Evolutionary conservation across 2,888 invertebrate species (phyloP), one percentile per base, ranked within the genome.

Genomic region (Iphiclides podalirius): DNA sequence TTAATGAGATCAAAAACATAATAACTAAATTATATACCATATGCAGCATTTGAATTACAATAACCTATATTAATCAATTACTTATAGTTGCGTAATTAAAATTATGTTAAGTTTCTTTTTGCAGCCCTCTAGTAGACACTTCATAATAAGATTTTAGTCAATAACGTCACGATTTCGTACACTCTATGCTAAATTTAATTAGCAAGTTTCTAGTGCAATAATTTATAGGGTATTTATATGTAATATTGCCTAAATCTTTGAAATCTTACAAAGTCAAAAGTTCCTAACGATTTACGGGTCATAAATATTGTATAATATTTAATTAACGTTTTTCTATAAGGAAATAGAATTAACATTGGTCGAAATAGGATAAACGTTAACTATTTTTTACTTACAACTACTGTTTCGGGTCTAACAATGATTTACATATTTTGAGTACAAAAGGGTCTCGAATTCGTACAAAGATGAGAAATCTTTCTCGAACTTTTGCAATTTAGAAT

Each of bases 1-100:
- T 44, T 45, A 43, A 49, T 38, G 43, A 44, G 43, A 49, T 49
- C 43, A 44, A 15, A 44, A 44, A 37, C n/a, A 23, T 48, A 33
- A 37, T 37, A 33, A 38, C 33, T 40, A 41, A 35, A 13, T 34
- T 14, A 6, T 42, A 17, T 31, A n/a, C 12, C 31, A 8, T n/a
- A n/a, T 31, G 31, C 12, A 31, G 31, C n/a, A 3, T n/a, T n/a
- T n/a, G n/a, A n/a, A n/a, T n/a, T n/a, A n/a, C n/a, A n/a, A n/a
- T n/a, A n/a, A n/a, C n/a, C n/a, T n/a, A n/a, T 31, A 31, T 31
- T 31, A n/a, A 31, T 4, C 20, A 20, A 4, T 20, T 20, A 20
- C 6, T 6, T 3, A 20, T 20, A 4, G 20, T 20, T 20, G 3
- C 6, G n/a, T 20, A 4, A 20, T 20, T 20, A 20, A 20, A 20